phyloP scores from a whole-genome alignment of 2,888 invertebrate genomes.

The Acanthosepion pharaonis region DNA sequence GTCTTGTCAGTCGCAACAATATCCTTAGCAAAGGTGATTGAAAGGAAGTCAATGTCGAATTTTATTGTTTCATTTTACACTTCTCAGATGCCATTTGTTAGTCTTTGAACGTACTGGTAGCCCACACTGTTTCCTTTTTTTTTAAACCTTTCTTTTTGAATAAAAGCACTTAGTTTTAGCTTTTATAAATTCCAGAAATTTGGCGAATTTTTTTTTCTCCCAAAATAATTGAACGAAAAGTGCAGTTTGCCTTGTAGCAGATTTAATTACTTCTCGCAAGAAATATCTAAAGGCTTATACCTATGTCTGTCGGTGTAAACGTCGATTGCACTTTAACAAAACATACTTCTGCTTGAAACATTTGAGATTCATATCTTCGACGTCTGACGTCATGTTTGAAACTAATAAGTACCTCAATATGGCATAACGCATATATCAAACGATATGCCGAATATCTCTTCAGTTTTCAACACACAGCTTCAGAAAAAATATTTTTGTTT shows the following conservation, averaged over 20 bases:
- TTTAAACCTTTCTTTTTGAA: not conserved
- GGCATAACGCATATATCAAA: too few species aligned
- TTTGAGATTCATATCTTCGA: not conserved
- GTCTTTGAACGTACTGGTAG: not conserved
- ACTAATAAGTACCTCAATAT: not conserved
- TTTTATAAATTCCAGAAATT: not conserved
- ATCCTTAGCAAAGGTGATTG: not conserved
- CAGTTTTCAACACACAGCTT: too few species aligned
- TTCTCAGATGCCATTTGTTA: not conserved
- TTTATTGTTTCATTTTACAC: not conserved
- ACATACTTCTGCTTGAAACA: not conserved
- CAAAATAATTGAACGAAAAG: not conserved
- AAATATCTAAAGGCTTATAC: not conserved
- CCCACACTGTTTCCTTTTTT: not conserved
- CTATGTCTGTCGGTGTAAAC: too few species aligned
- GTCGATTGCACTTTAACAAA: not conserved
- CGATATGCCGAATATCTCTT: too few species aligned
- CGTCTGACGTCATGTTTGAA: not conserved
- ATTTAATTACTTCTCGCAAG: not conserved
- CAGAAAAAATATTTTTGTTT: too few species aligned
- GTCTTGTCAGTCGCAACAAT: not conserved
- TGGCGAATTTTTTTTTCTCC: not conserved
- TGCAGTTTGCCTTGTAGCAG: not conserved
- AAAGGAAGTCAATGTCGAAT: not conserved
- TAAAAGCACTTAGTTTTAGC: not conserved